phyloP scores from a whole-genome alignment of 2,888 invertebrate species.

The Pasiphila rectangulata region DNA sequence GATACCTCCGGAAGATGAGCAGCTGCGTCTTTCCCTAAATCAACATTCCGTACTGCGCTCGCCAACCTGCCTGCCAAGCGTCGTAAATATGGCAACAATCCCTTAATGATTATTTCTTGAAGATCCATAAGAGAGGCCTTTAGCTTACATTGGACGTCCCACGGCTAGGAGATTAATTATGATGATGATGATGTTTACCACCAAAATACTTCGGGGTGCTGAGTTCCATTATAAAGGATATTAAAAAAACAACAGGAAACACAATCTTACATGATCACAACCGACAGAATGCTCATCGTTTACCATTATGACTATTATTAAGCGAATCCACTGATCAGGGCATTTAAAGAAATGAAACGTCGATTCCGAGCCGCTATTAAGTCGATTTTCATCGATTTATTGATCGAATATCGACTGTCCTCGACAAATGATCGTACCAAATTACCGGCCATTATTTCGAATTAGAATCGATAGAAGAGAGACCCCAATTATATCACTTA shows the following conservation, averaged over 20 bases:
- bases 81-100: too few species aligned
- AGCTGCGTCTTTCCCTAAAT: too few species aligned
- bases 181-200: conserved; percentile 1
- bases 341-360: conserved; percentile 81
- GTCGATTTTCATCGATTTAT: conserved; percentile 79
- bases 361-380: conserved; percentile 73
- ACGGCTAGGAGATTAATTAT: too few species aligned
- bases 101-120: too few species aligned
- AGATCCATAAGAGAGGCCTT: too few species aligned
- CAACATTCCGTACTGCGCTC: too few species aligned
- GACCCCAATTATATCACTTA: conserved; percentile 81
- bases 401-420: conserved; percentile 80
- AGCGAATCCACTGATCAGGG: conserved; percentile 72
- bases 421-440: conserved; percentile 76
- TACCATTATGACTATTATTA: conserved; percentile 77
- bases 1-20: too few species aligned
- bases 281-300: conserved; percentile 61
- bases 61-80: too few species aligned
- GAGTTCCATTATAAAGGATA: conserved; percentile 18
- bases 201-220: conserved; percentile 17
- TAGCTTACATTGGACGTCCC: too few species aligned
- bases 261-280: conserved; percentile 33
- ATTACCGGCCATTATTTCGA: conserved; percentile 78
- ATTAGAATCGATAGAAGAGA: conserved; percentile 79
- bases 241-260: conserved; percentile 37